Evolutionary conservation across 1,140 invertebrate species (phyloP).

Genomic region (Brachionus manjavacas): DNA sequence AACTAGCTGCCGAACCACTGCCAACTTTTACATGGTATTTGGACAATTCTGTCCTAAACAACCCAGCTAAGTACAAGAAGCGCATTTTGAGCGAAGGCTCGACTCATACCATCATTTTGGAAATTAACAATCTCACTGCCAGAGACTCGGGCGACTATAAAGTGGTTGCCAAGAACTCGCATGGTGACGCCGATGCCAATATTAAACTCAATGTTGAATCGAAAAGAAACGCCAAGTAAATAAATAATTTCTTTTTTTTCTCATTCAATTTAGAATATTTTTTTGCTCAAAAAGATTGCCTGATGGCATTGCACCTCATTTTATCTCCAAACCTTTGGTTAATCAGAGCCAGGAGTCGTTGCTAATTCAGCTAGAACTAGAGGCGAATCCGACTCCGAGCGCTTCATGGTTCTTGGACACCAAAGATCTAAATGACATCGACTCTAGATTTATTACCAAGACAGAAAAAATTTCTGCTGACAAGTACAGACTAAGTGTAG

Average conservation of each 20-base stretch:
- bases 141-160: conserved; percentile 85
- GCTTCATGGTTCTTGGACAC: conserved; percentile 16
- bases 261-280: too few relatives aligned
- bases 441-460: conserved; percentile 26
- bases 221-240: conserved; percentile 23
- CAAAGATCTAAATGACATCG: conserved; percentile 12
- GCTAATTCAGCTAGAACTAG: neutral
- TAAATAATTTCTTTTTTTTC: neutral
- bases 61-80: conserved; percentile 53
- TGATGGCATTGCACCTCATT: conserved; percentile 87
- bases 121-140: conserved; percentile 83
- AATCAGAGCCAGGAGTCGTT: conserved; percentile 77
- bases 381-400: conserved; percentile 35
- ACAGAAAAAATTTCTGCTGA: neutral
- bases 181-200: conserved; percentile 85
- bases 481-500: conserved; percentile 17
- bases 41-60: conserved; percentile 73
- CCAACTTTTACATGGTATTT: conserved; percentile 89
- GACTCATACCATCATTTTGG: conserved; percentile 82
- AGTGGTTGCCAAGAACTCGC: conserved; percentile 84
- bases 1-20: conserved; percentile 84
- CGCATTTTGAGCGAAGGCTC: conserved; percentile 61
- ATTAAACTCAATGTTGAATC: conserved; percentile 78
- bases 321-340: conserved; percentile 86
- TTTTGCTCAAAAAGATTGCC: conserved; percentile 70